A percentile compares a stretch with the other conserved stretches of the same genome.
phyloP scores from a whole-genome alignment of 2,888 invertebrate species.

The Eilema depressum region DNA sequence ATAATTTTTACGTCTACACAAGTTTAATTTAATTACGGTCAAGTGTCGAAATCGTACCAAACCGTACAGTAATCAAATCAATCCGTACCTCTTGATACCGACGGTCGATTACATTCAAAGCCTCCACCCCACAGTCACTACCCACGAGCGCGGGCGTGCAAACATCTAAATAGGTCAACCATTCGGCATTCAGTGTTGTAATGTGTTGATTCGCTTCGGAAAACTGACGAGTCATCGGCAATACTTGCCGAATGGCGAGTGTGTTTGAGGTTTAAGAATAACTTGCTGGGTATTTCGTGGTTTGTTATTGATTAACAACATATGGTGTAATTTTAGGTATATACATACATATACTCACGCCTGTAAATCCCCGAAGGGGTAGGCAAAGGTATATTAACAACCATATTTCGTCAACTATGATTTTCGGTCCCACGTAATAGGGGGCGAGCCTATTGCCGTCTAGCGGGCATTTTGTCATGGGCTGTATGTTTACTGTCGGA shows the following conservation, averaged over 20 bases:
- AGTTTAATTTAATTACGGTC: not conserved
- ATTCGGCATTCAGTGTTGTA: slow-evolving; percentile 28
- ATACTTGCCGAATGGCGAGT: slow-evolving; percentile 8
- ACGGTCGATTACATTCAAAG: slow-evolving; percentile 37
- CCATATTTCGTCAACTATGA: too few relatives aligned
- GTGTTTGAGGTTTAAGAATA: slow-evolving; percentile 14
- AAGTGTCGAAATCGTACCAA: slow-evolving; percentile 2
- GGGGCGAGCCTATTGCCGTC: too few relatives aligned
- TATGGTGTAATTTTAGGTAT: not conserved
- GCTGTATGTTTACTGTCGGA: too few relatives aligned
- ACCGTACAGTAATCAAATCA: slow-evolving; percentile 14
- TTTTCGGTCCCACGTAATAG: too few relatives aligned
- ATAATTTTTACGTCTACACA: not conserved
- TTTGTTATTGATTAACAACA: slow-evolving; percentile 6
- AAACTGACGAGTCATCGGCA: slow-evolving; percentile 43
- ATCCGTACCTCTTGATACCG: slow-evolving; percentile 12
- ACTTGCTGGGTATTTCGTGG: slow-evolving; percentile 17
- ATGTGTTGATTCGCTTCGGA: slow-evolving; percentile 45
- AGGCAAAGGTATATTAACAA: too few relatives aligned
- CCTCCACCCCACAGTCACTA: slow-evolving; percentile 33
- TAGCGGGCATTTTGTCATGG: too few relatives aligned
- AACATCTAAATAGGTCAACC: slow-evolving; percentile 50
- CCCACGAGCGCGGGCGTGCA: slow-evolving; percentile 21
- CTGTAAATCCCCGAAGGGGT: too few relatives aligned
- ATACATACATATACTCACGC: too few relatives aligned